These are phyloP conservation scores for Phoxinus dragarum DNA, from an alignment of 2,797 vertebrate species.

Conservation along the genomic window DNA sequence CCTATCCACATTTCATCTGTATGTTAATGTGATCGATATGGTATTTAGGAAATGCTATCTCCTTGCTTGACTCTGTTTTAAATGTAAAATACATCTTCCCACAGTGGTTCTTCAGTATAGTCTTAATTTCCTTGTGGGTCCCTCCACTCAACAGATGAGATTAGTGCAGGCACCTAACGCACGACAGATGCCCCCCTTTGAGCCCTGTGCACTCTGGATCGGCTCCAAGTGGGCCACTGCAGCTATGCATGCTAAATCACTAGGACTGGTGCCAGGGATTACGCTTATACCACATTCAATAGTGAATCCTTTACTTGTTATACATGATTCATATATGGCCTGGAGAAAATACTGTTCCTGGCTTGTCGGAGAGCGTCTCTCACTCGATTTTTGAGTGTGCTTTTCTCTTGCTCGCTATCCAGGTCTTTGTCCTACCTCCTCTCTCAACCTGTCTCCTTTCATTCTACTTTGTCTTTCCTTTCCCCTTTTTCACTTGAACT, in stretches of 20 bases:
- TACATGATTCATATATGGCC: conserved; percentile 23
- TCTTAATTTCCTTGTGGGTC: conserved; percentile 53
- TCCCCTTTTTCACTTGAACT: conserved; percentile 21
- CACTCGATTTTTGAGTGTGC: neutral
- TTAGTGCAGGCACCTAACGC: conserved; percentile 59
- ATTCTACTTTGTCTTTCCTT: neutral
- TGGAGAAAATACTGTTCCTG: neutral
- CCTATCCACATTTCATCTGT: conserved; percentile 18
- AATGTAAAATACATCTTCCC: conserved; percentile 76
- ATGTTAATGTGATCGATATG: conserved; percentile 54
- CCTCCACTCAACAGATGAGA: conserved; percentile 54
- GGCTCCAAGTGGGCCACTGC: conserved; percentile 61
- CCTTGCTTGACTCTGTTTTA: conserved; percentile 64
- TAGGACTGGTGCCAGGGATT: conserved; percentile 6
- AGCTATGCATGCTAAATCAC: conserved; percentile 27
- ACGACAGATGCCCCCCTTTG: conserved; percentile 21
- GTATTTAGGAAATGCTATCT: conserved; percentile 56
- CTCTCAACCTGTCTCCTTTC: conserved; percentile 32
- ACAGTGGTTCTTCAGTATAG: conserved; percentile 63
- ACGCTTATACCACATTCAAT: conserved; percentile 27
- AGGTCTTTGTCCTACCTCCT: neutral
- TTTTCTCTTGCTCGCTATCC: neutral
- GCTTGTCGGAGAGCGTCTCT: neutral
- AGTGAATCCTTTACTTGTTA: conserved; percentile 15
- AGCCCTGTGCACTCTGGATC: conserved; percentile 58